These are phyloP conservation scores for Zonitis immaculata DNA, from an alignment of 2,888 invertebrate species.

Conservation along the genomic window DNA sequence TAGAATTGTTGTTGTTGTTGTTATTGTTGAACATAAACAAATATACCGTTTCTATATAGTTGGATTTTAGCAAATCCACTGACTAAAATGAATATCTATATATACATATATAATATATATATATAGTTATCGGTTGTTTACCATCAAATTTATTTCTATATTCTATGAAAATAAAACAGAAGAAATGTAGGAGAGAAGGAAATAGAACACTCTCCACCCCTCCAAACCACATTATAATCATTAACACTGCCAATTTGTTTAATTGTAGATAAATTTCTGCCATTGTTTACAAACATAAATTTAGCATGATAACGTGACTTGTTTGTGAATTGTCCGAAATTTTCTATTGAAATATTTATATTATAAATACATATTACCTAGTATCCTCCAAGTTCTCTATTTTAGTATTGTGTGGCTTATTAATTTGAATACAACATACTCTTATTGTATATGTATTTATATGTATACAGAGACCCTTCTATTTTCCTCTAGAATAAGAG, in stretches of 20 bases:
- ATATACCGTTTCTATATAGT: too few species aligned
- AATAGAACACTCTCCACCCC: too few species aligned
- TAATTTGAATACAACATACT: slow-evolving; percentile 2
- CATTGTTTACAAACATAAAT: too few species aligned
- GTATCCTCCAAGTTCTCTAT: not conserved
- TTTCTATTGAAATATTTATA: too few species aligned
- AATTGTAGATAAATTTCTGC: not conserved
- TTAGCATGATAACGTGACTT: too few species aligned
- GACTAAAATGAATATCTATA: too few species aligned
- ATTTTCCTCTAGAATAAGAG: slow-evolving; percentile 15
- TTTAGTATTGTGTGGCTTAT: not conserved
- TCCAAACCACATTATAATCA: not conserved
- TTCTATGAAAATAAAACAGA: not conserved
- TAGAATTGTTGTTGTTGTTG: not conserved
- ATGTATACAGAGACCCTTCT: slow-evolving; percentile 13
- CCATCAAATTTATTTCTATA: not conserved
- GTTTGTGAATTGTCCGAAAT: too few species aligned
- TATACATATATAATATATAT: too few species aligned
- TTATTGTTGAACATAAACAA: not conserved
- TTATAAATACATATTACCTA: too few species aligned
- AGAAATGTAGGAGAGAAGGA: not conserved
- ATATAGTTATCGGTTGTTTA: not conserved
- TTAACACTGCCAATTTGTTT: not conserved
- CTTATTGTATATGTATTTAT: not conserved
- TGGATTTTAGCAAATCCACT: too few species aligned